These are phyloP conservation scores for Orthosia gracilis DNA, from an alignment of 2,888 invertebrate species.

Conservation along the genomic window DNA sequence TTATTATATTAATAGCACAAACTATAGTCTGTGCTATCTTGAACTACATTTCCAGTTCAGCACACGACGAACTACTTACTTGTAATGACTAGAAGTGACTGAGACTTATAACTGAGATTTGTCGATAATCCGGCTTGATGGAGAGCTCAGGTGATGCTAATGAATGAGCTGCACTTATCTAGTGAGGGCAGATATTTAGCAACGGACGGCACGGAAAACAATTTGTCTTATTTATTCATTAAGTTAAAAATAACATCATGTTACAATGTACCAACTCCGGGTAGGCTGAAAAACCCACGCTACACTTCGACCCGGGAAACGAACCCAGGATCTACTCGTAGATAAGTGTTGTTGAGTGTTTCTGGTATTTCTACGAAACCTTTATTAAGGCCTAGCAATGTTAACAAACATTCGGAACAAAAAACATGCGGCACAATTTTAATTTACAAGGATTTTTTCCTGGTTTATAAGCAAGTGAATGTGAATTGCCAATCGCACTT, in stretches of 20 bases:
- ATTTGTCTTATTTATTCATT: too few relatives aligned
- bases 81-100: not conserved
- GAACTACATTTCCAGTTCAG: not conserved
- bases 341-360: too few relatives aligned
- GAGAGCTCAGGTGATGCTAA: conserved; percentile 1
- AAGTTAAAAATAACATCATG: too few relatives aligned
- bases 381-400: too few relatives aligned
- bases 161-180: conserved; percentile 27
- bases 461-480: not conserved
- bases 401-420: too few relatives aligned
- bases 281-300: too few relatives aligned
- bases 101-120: conserved; percentile 20
- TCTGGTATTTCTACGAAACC: too few relatives aligned
- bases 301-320: too few relatives aligned
- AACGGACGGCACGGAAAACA: not conserved
- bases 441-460: too few relatives aligned
- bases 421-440: too few relatives aligned
- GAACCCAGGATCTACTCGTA: too few relatives aligned
- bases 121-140: conserved; percentile 31
- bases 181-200: not conserved
- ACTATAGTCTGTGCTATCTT: not conserved
- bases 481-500: not conserved
- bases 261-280: too few relatives aligned
- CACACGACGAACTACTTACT: conserved; percentile 5
- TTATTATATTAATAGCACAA: not conserved